Percentiles rank a stretch among this genome's conserved stretches.
Evolutionary conservation across 2,888 invertebrate species (phyloP).

Genomic region (Pharmacophagus antenor): DNA sequence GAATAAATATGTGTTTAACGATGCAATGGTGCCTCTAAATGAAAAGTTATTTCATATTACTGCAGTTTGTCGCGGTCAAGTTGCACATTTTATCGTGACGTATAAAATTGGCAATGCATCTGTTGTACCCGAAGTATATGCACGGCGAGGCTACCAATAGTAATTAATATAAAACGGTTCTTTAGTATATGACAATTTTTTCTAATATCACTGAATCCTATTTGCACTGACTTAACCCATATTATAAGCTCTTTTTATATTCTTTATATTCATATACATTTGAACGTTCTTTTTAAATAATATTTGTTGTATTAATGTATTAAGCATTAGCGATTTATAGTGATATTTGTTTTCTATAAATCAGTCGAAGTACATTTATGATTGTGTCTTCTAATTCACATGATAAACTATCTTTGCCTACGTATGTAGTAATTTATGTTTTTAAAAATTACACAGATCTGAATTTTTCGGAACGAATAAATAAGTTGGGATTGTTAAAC

Average conservation of each 20-base stretch:
- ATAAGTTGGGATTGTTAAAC: too few species aligned
- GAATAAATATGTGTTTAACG: too few species aligned
- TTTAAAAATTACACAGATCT: constrained; percentile 1
- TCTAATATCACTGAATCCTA: constrained; percentile 32
- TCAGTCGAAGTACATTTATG: too few species aligned
- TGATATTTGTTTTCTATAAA: neutral
- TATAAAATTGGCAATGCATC: constrained; percentile 31
- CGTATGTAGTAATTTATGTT: constrained; percentile 11
- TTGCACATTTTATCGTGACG: constrained; percentile 28
- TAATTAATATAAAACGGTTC: too few species aligned
- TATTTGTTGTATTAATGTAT: constrained; percentile 18
- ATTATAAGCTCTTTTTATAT: constrained; percentile 27
- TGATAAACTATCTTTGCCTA: neutral
- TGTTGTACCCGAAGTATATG: too few species aligned
- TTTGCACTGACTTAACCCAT: constrained; percentile 34
- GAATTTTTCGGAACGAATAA: constrained; percentile 4
- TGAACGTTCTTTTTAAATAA: constrained; percentile 10
- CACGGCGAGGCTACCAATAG: too few species aligned
- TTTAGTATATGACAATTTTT: too few species aligned
- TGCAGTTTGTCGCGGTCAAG: constrained; percentile 15
- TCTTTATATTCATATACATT: constrained; percentile 5
- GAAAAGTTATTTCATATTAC: neutral
- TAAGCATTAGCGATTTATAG: constrained; percentile 4
- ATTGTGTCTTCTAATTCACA: too few species aligned
- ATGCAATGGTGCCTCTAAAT: neutral